Conservation (phyloP, 1,140 invertebrate species). For the Drosophila nasuta region DNA sequence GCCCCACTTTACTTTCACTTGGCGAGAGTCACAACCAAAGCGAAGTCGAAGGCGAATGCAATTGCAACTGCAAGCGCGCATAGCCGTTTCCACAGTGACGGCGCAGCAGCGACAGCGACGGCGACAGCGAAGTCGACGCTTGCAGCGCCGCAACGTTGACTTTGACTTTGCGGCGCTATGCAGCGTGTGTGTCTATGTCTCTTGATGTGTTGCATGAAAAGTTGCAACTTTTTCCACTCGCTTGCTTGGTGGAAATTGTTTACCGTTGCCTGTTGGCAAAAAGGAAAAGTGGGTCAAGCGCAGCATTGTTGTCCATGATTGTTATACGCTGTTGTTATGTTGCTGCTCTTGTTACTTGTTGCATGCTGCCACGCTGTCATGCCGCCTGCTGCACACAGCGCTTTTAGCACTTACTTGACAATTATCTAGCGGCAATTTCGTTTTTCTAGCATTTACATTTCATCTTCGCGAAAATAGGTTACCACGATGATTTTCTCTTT, state of each 20-base stretch:
- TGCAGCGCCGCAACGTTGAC: slow-evolving; percentile 23
- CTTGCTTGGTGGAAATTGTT: slow-evolving; percentile 72
- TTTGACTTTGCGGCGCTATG: slow-evolving; percentile 66
- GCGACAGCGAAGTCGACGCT: slow-evolving; percentile 7
- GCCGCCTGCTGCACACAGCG: slow-evolving; percentile 7
- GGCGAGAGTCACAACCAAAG: slow-evolving; percentile 53
- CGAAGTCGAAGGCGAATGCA: slow-evolving; percentile 33
- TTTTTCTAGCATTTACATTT: slow-evolving; percentile 45
- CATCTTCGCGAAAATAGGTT: slow-evolving; percentile 34
- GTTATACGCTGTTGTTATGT: slow-evolving; percentile 35
- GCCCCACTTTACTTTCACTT: slow-evolving; percentile 85
- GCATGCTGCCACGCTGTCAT: slow-evolving; percentile 44
- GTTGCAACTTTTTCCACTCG: slow-evolving; percentile 78
- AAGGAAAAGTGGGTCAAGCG: slow-evolving; percentile 84
- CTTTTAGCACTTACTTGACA: slow-evolving; percentile 49
- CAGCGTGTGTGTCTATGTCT: slow-evolving; percentile 14
- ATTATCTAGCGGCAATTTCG: slow-evolving; percentile 33
- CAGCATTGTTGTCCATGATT: slow-evolving; percentile 71
- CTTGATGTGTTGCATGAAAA: slow-evolving; percentile 72
- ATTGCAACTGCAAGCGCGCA: slow-evolving; percentile 38
- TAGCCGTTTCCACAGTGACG: slow-evolving; percentile 18
- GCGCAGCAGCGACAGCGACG: slow-evolving; percentile 21
- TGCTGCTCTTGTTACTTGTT: slow-evolving; percentile 66
- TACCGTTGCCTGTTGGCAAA: slow-evolving; percentile 70
- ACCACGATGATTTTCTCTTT: slow-evolving; percentile 56